phyloP scores from a whole-genome alignment of 2,888 invertebrate genomes.

The Sceliomorpha sp. region DNA sequence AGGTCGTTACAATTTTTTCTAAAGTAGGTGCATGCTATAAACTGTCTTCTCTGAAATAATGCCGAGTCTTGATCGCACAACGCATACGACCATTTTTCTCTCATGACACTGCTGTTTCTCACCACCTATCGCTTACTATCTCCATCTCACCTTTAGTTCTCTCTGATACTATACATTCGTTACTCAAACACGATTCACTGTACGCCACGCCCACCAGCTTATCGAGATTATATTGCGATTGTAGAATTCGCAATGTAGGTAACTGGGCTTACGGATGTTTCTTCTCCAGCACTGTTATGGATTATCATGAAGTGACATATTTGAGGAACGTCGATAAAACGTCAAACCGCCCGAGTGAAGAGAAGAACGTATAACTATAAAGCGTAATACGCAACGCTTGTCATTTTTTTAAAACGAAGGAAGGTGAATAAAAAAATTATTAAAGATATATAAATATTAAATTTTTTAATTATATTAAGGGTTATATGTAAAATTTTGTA shows the following conservation, averaged over 20 bases:
- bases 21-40: too few species aligned
- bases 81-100: not conserved
- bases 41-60: conserved; percentile 1
- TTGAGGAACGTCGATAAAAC: too few species aligned
- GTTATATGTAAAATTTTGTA: too few species aligned
- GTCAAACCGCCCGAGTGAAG: too few species aligned
- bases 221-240: conserved; percentile 19
- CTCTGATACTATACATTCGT: conserved; percentile 6
- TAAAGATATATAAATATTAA: too few species aligned
- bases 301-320: not conserved
- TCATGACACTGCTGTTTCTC: not conserved
- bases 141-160: not conserved
- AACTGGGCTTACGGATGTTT: conserved; percentile 12
- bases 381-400: too few species aligned
- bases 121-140: conserved; percentile 5
- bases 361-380: too few species aligned
- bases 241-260: conserved; percentile 11
- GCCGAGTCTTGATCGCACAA: not conserved
- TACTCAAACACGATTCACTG: conserved; percentile 15
- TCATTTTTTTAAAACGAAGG: too few species aligned
- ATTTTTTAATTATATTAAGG: too few species aligned
- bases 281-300: not conserved
- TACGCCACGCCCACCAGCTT: conserved; percentile 12
- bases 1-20: not conserved
- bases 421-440: too few species aligned